These are phyloP conservation scores for Loriculus beryllinus DNA, from an alignment of 2,797 vertebrate species.

Conservation along the genomic window DNA sequence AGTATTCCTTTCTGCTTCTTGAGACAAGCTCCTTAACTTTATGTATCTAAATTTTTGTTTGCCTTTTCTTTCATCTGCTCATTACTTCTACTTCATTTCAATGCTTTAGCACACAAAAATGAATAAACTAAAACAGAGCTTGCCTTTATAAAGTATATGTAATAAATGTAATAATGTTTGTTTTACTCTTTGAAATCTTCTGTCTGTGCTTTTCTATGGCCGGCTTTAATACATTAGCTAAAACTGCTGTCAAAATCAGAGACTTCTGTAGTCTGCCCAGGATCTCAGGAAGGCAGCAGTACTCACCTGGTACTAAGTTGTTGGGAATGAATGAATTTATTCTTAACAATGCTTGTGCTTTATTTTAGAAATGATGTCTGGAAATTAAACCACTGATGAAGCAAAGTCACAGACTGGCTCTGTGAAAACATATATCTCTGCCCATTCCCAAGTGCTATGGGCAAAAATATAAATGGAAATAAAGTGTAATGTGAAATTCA, in stretches of 20 bases:
- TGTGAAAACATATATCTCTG: neutral
- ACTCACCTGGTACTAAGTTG: neutral
- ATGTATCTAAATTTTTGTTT: neutral
- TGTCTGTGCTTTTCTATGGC: neutral
- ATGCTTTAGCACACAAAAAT: neutral
- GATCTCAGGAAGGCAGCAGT: neutral
- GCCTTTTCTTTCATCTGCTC: neutral
- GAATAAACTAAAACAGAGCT: neutral
- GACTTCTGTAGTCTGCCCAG: neutral
- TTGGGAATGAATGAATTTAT: neutral
- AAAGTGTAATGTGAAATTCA: neutral
- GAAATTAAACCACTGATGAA: neutral
- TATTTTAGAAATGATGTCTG: neutral
- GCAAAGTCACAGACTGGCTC: neutral
- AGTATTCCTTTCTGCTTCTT: neutral
- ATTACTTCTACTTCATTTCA: neutral
- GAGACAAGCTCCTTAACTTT: neutral
- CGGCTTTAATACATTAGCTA: neutral
- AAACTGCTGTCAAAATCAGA: constrained; percentile 7
- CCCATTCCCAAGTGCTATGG: neutral
- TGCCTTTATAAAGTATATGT: neutral
- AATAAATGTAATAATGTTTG: neutral
- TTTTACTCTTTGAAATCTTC: neutral
- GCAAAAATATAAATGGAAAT: neutral
- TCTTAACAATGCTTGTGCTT: neutral